phyloP scores from a whole-genome alignment of 2,113 vertebrate species.

The Podiceps cristatus region DNA sequence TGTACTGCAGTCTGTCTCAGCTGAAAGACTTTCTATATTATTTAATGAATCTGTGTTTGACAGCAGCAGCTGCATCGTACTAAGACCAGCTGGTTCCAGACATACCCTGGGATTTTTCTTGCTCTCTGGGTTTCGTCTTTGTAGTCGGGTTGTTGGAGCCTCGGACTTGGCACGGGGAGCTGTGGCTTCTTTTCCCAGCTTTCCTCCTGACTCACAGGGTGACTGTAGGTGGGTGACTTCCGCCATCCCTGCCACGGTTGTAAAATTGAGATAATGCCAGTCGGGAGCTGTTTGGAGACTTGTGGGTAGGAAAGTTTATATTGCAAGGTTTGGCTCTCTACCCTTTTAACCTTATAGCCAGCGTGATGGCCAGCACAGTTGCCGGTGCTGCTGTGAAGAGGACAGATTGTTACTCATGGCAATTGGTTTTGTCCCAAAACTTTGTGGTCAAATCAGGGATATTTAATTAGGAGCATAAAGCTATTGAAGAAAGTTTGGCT shows the following conservation, averaged over 20 bases:
- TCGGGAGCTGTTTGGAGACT: not conserved
- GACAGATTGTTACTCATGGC: not conserved
- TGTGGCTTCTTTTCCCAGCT: slow-evolving; percentile 52
- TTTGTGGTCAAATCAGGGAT: not conserved
- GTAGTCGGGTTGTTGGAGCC: slow-evolving; percentile 10
- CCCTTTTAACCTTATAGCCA: not conserved
- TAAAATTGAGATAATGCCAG: not conserved
- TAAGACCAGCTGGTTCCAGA: slow-evolving; percentile 48
- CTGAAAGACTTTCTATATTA: not conserved
- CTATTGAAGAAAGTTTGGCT: not conserved
- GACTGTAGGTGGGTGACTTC: not conserved
- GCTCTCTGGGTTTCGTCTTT: slow-evolving; percentile 25
- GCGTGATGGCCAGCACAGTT: not conserved
- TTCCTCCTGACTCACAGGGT: not conserved
- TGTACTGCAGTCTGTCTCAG: not conserved
- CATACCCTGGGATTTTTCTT: slow-evolving; percentile 50
- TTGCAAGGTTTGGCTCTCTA: not conserved
- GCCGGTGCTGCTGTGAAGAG: accelerated
- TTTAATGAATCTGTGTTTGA: slow-evolving; percentile 16
- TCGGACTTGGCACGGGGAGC: not conserved
- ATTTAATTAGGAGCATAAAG: not conserved
- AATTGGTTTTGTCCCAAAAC: not conserved
- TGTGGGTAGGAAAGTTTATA: not conserved
- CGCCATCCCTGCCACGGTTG: not conserved
- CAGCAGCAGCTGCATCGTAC: slow-evolving; percentile 53